These are phyloP conservation scores for Hylia prasina DNA, from an alignment of 2,113 vertebrate genomes.

Conservation along the genomic window DNA sequence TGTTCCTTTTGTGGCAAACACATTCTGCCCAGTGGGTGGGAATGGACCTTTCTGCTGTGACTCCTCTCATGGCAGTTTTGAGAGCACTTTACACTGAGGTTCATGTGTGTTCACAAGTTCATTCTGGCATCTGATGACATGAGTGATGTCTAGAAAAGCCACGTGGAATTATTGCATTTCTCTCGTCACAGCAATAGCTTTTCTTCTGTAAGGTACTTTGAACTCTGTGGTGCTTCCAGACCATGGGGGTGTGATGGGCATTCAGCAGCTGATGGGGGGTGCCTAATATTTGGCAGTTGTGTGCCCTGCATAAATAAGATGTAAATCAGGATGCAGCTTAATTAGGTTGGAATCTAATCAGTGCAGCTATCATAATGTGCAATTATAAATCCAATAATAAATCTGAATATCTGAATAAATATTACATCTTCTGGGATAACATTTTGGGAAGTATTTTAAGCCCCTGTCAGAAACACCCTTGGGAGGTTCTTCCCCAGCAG, in stretches of 20 bases:
- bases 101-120: background rate
- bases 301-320: background rate
- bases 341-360: conserved; percentile 21
- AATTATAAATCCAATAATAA: background rate
- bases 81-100: background rate
- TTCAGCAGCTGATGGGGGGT: background rate
- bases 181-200: background rate
- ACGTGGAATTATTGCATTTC: background rate
- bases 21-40: background rate
- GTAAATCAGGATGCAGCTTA: background rate
- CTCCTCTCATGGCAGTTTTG: background rate
- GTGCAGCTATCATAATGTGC: background rate
- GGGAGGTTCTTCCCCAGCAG: background rate
- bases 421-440: background rate
- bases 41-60: background rate
- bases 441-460: background rate
- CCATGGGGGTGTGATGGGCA: background rate
- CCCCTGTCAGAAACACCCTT: background rate
- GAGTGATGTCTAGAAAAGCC: background rate
- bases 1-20: background rate
- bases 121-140: background rate
- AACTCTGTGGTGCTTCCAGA: background rate
- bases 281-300: background rate
- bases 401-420: conserved; percentile 4
- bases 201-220: background rate